These are phyloP conservation scores for Acanthopagrus latus DNA, from an alignment of 2,797 vertebrate species.

Conservation along the genomic window DNA sequence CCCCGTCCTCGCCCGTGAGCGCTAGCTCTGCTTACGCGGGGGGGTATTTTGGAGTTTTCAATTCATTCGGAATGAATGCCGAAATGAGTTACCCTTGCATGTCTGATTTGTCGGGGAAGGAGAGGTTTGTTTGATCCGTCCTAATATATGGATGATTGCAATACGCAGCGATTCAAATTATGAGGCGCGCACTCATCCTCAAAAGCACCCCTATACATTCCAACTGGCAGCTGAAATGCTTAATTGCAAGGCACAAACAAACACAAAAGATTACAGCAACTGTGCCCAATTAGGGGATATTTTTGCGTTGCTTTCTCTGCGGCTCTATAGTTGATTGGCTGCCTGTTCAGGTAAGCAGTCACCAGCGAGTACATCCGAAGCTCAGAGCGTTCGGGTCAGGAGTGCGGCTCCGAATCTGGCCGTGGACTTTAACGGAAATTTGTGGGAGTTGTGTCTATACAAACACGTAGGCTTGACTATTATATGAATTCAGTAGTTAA, in stretches of 20 bases:
- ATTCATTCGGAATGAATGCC: conserved; percentile 61
- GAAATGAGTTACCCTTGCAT: conserved; percentile 49
- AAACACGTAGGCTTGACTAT: conserved; percentile 1
- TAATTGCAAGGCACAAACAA: conserved; percentile 78
- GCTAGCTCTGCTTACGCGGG: conserved; percentile 40
- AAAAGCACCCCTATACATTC: conserved; percentile 62
- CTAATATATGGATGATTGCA: conserved; percentile 73
- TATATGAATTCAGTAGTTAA: conserved; percentile 8
- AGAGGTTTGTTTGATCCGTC: conserved; percentile 70
- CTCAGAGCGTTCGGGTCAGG: conserved; percentile 43
- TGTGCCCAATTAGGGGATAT: conserved; percentile 73
- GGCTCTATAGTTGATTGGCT: conserved; percentile 63
- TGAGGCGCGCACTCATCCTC: conserved; percentile 57
- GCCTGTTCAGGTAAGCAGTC: conserved; percentile 57
- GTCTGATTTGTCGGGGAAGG: conserved; percentile 56
- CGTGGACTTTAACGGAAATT: conserved; percentile 8
- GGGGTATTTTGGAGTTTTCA: conserved; percentile 57
- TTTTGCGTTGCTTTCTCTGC: conserved; percentile 58
- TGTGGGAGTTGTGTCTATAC: neutral
- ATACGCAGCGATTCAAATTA: conserved; percentile 70
- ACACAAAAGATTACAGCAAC: conserved; percentile 74
- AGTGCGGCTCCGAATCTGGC: neutral
- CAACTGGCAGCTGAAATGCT: conserved; percentile 67
- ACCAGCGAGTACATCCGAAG: conserved; percentile 19
- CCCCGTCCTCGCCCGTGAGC: conserved; percentile 13